A percentile compares a stretch with the other conserved stretches of the same genome.
Evolutionary conservation across 1,140 invertebrate genomes (phyloP).

Genomic region (Yoshiicerus persimilis): DNA sequence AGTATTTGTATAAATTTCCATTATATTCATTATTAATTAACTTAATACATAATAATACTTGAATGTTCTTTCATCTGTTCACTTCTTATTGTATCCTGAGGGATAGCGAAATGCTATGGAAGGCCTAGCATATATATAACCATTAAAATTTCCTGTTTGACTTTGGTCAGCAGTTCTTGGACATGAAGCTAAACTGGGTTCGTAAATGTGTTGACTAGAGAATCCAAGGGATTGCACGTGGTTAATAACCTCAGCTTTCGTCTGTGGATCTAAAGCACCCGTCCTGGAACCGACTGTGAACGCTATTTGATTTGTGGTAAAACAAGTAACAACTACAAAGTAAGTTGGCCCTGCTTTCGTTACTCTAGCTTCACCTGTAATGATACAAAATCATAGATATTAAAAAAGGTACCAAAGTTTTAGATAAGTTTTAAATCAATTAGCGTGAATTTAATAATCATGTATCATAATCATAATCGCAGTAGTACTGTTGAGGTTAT

Average conservation of each 20-base stretch:
- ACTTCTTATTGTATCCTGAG: too few species aligned
- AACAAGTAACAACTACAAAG: not conserved
- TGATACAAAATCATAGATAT: not conserved
- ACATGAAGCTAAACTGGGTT: not conserved
- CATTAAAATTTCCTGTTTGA: not conserved
- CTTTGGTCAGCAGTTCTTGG: not conserved
- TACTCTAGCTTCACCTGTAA: not conserved
- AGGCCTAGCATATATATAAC: not conserved
- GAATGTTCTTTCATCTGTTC: too few species aligned
- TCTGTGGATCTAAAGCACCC: not conserved
- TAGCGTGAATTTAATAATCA: not conserved
- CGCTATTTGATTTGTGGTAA: not conserved
- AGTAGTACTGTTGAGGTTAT: not conserved
- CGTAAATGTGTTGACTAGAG: not conserved
- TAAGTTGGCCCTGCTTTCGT: not conserved
- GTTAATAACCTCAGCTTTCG: not conserved
- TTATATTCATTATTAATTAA: too few species aligned
- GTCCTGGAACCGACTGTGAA: not conserved
- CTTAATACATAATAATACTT: too few species aligned
- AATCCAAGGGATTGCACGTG: not conserved
- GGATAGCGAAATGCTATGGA: not conserved
- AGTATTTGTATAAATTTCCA: too few species aligned
- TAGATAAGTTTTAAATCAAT: not conserved
- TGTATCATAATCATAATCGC: not conserved
- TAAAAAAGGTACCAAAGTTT: not conserved